Conservation (phyloP, 2,113 vertebrate genomes). For the Nothoprocta pentlandii region DNA sequence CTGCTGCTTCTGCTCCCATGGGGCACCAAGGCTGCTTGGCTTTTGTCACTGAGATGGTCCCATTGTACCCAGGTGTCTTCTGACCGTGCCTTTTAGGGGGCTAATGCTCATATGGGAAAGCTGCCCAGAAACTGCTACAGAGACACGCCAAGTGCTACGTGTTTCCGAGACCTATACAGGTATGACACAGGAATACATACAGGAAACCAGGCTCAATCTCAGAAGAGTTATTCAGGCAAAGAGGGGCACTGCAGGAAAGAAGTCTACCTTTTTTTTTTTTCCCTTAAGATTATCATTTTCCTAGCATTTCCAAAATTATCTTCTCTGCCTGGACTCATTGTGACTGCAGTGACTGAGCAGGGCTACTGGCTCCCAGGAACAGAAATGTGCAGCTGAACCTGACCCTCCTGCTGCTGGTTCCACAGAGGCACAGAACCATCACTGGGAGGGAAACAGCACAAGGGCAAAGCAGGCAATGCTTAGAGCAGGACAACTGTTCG, state of each 20-base stretch:
- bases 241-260: not conserved
- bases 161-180: not conserved
- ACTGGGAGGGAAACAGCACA: slow-evolving; percentile 45
- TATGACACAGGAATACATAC: not conserved
- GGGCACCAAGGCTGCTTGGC: no score
- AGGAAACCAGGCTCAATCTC: not conserved
- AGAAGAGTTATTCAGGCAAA: not conserved
- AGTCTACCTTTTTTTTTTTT: not conserved
- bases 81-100: not conserved
- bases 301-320: not conserved
- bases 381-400: not conserved
- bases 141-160: not conserved
- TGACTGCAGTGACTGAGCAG: not conserved
- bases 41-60: not conserved
- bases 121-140: not conserved
- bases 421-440: slow-evolving; percentile 69
- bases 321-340: not conserved
- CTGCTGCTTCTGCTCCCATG: not conserved
- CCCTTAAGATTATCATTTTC: not conserved
- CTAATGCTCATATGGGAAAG: not conserved
- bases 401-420: slow-evolving; percentile 13
- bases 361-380: not conserved
- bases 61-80: not conserved
- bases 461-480: slow-evolving; percentile 50
- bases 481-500: slow-evolving; percentile 57